Conservation (phyloP, 2,888 invertebrate species). For the Metopia argyrocephala region DNA sequence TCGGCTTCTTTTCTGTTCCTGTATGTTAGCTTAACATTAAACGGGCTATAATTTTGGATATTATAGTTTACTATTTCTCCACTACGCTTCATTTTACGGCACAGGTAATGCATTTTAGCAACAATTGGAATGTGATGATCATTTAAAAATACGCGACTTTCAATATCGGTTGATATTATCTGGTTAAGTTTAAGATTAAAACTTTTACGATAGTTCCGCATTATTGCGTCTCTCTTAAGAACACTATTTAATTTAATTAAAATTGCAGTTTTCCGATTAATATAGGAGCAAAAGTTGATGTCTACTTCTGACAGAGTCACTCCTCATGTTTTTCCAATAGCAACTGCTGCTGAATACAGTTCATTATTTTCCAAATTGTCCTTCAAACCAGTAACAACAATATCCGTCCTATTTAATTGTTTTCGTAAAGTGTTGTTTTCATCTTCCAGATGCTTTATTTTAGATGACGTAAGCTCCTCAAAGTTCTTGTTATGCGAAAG, state of each 20-base stretch:
- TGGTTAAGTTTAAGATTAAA: background rate
- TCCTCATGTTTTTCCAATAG: background rate
- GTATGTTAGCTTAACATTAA: too few relatives aligned
- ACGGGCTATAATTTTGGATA: too few relatives aligned
- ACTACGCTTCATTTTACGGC: too few relatives aligned
- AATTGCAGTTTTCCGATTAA: too few relatives aligned
- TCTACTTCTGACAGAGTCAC: background rate
- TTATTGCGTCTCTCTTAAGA: background rate
- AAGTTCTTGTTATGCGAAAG: background rate
- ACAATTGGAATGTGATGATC: too few relatives aligned
- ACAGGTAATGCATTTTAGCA: too few relatives aligned
- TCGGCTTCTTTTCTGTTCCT: too few relatives aligned
- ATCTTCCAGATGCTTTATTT: background rate
- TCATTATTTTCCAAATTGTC: background rate
- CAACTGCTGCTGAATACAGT: too few relatives aligned
- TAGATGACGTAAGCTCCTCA: background rate
- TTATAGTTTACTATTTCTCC: too few relatives aligned
- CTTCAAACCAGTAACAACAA: too few relatives aligned
- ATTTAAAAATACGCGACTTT: conserved; percentile 1
- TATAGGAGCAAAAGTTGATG: too few relatives aligned
- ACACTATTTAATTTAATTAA: conserved; percentile 3
- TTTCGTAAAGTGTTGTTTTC: background rate
- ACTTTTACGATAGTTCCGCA: background rate
- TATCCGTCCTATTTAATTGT: too few relatives aligned
- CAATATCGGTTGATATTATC: background rate